Percentiles rank a stretch among this genome's conserved stretches.
These are phyloP conservation scores for Epinephelus lanceolatus DNA, from an alignment of 2,113 vertebrate genomes.

Conservation along the genomic window DNA sequence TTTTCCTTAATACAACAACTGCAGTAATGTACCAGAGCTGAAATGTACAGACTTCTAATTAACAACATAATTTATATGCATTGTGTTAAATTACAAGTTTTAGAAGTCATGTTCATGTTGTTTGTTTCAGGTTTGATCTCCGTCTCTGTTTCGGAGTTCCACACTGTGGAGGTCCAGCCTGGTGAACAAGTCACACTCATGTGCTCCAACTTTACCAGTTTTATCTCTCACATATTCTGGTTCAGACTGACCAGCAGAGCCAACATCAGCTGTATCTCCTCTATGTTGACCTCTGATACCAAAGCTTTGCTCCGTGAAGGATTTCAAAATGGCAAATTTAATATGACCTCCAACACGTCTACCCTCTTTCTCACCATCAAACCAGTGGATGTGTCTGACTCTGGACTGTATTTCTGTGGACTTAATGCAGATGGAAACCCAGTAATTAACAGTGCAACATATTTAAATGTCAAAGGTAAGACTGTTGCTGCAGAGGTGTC, in stretches of 20 bases:
- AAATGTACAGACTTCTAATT: neutral
- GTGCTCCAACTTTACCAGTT: neutral
- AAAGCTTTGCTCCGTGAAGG: neutral
- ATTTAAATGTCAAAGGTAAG: no score
- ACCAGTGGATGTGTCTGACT: conserved; percentile 7
- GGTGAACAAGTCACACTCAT: conserved; percentile 36
- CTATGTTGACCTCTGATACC: neutral
- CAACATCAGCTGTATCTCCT: neutral
- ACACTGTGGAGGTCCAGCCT: neutral
- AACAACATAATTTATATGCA: neutral
- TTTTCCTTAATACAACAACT: neutral
- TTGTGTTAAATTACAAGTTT: neutral
- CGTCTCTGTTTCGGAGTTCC: neutral
- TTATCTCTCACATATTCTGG: fast-evolving
- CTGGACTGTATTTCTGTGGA: conserved; percentile 56
- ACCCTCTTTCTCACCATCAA: conserved; percentile 35
- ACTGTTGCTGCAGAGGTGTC: no score
- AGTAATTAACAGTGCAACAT: no score
- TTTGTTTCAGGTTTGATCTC: conserved; percentile 37
- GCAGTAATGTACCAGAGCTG: neutral
- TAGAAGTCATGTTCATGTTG: no score
- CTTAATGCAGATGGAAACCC: no score
- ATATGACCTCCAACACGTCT: conserved; percentile 22
- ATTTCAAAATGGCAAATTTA: neutral
- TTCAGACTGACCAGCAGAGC: conserved; percentile 1